Percentiles rank a stretch among this genome's conserved stretches.
Evolutionary conservation across 2,797 vertebrate species (phyloP).

Genomic region (Vipera ursinii): DNA sequence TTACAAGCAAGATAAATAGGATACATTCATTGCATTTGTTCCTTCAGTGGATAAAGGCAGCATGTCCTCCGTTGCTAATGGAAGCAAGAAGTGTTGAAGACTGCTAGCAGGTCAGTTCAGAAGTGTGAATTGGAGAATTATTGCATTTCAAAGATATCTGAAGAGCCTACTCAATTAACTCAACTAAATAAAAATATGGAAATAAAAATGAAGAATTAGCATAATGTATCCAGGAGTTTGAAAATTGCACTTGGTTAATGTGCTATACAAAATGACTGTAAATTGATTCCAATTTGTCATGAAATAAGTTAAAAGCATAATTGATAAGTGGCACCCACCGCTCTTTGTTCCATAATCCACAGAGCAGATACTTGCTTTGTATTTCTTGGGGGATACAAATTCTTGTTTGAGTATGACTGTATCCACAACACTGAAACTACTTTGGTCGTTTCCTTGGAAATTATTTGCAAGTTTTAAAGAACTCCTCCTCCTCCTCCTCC

Average conservation of each 20-base stretch:
- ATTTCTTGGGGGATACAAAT: no score
- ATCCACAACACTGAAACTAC: no score
- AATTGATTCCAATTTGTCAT: not conserved
- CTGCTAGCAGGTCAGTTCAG: conserved; percentile 29
- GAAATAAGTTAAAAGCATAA: no score
- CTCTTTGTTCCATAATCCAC: no score
- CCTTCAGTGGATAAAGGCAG: conserved; percentile 27
- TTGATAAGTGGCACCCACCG: no score
- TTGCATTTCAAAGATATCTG: not conserved
- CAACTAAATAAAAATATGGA: not conserved
- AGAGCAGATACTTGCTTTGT: no score
- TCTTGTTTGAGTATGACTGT: no score
- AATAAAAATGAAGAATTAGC: not conserved
- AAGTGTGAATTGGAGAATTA: conserved; percentile 26
- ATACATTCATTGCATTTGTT: conserved; percentile 45
- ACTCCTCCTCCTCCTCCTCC: no score
- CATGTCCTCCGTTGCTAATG: conserved; percentile 30
- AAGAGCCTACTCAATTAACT: not conserved
- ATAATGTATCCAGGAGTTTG: not conserved
- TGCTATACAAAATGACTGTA: not conserved
- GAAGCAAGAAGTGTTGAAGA: conserved; percentile 23
- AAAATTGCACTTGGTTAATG: not conserved
- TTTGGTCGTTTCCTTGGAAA: no score
- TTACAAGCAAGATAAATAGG: conserved; percentile 34
- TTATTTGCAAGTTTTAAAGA: no score